Base-by-base conservation (phyloP, 1,140 invertebrate species). In the Venustaconcha ellipsiformis region DNA sequence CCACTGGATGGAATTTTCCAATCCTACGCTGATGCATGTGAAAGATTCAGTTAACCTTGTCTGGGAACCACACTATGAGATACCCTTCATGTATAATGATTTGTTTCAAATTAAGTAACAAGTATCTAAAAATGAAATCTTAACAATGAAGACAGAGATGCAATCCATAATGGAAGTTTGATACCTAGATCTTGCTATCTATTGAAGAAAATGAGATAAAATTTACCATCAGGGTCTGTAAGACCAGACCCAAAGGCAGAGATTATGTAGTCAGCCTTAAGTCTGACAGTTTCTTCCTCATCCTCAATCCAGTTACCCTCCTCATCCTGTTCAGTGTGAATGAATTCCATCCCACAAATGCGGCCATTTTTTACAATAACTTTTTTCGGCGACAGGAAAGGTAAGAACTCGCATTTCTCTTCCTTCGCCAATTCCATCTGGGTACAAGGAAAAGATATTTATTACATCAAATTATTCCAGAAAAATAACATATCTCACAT, bases 321-420 rank as follows among this genome's bases (percentile, higher is more conserved):
- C 0, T 88, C 88, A 57, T 84, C 80, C 72, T 86, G 86, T 81
- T 92, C 92, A 48, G 90, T 92, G 57, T 90, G 85, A 14, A 83
- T 86, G 83, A 94, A 94, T 83, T 93, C 92, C 86, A 94, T 92
- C 87, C 68, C 93, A 91, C 62, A 88, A 82, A 91, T 96, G 92
- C 91, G 92, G 11, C 93, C 93, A 79, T 94, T 91, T 67, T 94
- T 94, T 0, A 94, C 87, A 63, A 95, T 93, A 0, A 99, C 95
- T 90, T 95, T 93, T 80, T 93, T 93, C 0, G 98, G 97, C 5
- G 95, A 93, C 88, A 97, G 92, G 86, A 99, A 99, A 8, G 98
- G 97, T 48, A 99, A 90, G 84, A 99, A 97, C 90, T 99, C 98
- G 86, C 98, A 99, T 88, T 96, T 97, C 88, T 99, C 98, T 89